Evolutionary conservation across 2,797 vertebrate genomes (phyloP).

Genomic region (Coranthus polyacanthus): DNA sequence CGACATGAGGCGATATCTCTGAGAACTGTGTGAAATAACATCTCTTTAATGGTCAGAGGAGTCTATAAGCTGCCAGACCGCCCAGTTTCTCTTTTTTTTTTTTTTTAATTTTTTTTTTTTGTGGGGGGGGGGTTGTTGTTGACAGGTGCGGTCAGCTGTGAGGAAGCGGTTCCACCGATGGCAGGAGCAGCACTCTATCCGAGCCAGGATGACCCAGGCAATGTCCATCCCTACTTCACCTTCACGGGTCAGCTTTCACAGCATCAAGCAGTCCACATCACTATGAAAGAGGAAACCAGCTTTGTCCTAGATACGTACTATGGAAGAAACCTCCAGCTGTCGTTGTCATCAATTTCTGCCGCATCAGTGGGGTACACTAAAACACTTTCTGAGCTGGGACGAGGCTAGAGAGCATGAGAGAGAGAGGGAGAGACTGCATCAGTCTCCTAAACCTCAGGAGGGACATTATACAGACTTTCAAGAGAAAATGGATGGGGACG

Average conservation of each 20-base stretch:
- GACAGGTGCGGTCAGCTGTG: constrained; percentile 91
- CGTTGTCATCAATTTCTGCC: constrained; percentile 47
- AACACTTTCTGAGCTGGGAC: constrained; percentile 45
- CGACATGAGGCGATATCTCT: neutral
- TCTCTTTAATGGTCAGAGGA: neutral
- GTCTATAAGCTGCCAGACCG: neutral
- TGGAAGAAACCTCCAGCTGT: constrained; percentile 41
- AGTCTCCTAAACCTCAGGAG: constrained; percentile 62
- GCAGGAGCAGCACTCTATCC: constrained; percentile 96
- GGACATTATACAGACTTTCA: constrained; percentile 39
- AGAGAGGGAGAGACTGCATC: constrained; percentile 33
- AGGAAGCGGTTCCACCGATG: constrained; percentile 94
- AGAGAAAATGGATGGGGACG: constrained; percentile 43
- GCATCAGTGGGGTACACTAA: constrained; percentile 55
- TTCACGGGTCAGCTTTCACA: constrained; percentile 86
- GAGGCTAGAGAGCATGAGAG: constrained; percentile 15
- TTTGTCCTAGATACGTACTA: constrained; percentile 27
- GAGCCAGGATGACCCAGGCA: constrained; percentile 90
- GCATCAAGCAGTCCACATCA: constrained; percentile 94
- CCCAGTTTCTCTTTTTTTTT: neutral
- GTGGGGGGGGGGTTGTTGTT: neutral
- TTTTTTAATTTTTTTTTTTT: neutral
- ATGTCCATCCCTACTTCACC: constrained; percentile 97
- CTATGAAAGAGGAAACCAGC: constrained; percentile 80
- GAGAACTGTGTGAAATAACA: neutral